phyloP scores from a whole-genome alignment of 2,888 invertebrate genomes.

The Carterocephalus palaemon region DNA sequence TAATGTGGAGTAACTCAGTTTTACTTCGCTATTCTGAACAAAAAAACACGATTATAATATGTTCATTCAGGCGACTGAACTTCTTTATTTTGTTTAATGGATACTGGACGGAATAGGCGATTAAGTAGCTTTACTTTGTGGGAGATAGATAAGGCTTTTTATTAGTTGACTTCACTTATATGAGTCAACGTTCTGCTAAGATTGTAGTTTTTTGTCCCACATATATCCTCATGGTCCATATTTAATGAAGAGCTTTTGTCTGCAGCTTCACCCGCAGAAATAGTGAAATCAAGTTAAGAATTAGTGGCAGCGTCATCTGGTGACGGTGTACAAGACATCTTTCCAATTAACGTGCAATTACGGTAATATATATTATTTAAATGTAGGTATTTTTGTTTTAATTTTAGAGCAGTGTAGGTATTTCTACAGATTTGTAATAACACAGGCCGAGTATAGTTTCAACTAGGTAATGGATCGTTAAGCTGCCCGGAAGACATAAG shows the following conservation, averaged over 20 bases:
- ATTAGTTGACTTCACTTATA: slow-evolving; percentile 58
- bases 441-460: slow-evolving; percentile 1
- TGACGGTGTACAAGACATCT: no score
- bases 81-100: slow-evolving; percentile 42
- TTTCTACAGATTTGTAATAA: no score
- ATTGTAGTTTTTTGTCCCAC: slow-evolving; percentile 38
- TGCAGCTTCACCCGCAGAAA: no score
- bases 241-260: no score
- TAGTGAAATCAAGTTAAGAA: no score
- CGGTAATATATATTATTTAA: no score
- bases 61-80: slow-evolving; percentile 25
- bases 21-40: neutral
- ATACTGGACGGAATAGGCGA: slow-evolving; percentile 39
- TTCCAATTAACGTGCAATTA: no score
- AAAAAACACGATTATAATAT: slow-evolving; percentile 3
- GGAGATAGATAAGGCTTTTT: slow-evolving; percentile 41
- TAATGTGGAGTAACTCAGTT: neutral
- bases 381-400: no score
- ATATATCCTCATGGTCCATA: no score
- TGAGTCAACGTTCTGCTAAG: slow-evolving; percentile 46
- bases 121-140: slow-evolving; percentile 40
- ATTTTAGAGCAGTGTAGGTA: no score
- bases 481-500: slow-evolving; percentile 15
- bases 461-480: slow-evolving; percentile 12
- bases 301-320: no score